Evolutionary conservation across 2,797 vertebrate species (phyloP).

Genomic region (Cryptoprocta ferox): DNA sequence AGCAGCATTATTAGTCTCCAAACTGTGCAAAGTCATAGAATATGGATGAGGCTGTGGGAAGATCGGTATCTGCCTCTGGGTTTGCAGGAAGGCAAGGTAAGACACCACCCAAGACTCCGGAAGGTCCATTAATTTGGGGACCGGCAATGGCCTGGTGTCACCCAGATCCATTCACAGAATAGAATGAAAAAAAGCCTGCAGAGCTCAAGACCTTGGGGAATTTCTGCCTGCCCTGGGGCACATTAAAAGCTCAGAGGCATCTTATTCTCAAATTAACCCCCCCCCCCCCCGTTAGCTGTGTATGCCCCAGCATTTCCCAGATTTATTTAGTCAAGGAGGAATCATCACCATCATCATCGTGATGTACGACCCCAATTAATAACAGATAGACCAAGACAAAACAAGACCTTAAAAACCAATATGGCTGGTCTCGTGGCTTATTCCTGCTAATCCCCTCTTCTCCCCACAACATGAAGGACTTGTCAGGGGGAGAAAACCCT

Average conservation of each 20-base stretch:
- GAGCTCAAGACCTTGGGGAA: background rate
- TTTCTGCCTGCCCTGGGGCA: background rate
- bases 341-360: background rate
- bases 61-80: background rate
- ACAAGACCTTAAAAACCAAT: background rate
- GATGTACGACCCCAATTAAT: background rate
- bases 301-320: background rate
- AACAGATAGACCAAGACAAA: background rate
- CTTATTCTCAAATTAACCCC: background rate
- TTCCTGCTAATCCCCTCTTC: background rate
- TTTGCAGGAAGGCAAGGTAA: background rate
- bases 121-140: background rate
- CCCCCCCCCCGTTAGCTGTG: background rate
- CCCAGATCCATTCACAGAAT: background rate
- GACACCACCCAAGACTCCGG: background rate
- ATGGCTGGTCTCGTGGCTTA: background rate
- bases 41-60: rapidly evolving
- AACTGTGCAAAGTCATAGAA: background rate
- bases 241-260: background rate
- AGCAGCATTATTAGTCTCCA: background rate
- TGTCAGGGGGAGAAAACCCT: background rate
- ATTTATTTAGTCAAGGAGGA: background rate
- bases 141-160: background rate
- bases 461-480: background rate
- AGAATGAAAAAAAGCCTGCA: background rate